These are phyloP conservation scores for Oasisia sp. DNA, from an alignment of 2,888 invertebrate species.

Conservation along the genomic window DNA sequence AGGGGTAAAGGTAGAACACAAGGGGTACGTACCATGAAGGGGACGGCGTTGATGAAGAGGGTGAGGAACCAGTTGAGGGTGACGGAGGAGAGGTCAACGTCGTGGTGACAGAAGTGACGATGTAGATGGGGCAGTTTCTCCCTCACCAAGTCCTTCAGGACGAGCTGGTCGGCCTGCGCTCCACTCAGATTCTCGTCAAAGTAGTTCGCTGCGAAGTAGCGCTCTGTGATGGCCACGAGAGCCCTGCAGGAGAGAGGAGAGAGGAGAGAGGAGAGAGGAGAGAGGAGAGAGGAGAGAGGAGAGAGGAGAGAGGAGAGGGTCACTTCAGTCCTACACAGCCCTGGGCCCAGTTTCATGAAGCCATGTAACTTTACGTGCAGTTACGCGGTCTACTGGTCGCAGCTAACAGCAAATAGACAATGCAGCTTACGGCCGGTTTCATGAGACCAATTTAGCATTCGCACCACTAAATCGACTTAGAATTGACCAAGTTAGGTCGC, in stretches of 20 bases:
- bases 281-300: too few species aligned
- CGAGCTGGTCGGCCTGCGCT: slow-evolving; percentile 69
- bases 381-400: too few species aligned
- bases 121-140: slow-evolving; percentile 66
- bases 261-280: too few species aligned
- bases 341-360: too few species aligned
- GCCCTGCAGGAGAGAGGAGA: slow-evolving; percentile 57
- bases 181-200: slow-evolving; percentile 69
- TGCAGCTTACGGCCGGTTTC: too few species aligned
- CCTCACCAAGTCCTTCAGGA: slow-evolving; percentile 68
- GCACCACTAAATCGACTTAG: too few species aligned
- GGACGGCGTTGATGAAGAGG: slow-evolving; percentile 69
- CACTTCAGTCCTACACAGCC: too few species aligned
- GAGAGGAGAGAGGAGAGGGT: not conserved
- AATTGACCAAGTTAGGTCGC: too few species aligned
- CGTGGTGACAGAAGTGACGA: slow-evolving; percentile 66
- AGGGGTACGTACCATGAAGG: slow-evolving; percentile 64
- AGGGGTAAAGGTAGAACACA: not conserved
- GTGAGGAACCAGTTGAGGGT: slow-evolving; percentile 71
- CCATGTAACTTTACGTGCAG: too few species aligned
- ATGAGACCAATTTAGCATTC: too few species aligned
- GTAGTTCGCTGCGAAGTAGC: slow-evolving; percentile 68
- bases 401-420: too few species aligned
- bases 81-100: slow-evolving; percentile 69
- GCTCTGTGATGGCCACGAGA: slow-evolving; percentile 69